Conservation (phyloP, 1,140 invertebrate genomes). For the Ceratoteleas bidentatus region DNA sequence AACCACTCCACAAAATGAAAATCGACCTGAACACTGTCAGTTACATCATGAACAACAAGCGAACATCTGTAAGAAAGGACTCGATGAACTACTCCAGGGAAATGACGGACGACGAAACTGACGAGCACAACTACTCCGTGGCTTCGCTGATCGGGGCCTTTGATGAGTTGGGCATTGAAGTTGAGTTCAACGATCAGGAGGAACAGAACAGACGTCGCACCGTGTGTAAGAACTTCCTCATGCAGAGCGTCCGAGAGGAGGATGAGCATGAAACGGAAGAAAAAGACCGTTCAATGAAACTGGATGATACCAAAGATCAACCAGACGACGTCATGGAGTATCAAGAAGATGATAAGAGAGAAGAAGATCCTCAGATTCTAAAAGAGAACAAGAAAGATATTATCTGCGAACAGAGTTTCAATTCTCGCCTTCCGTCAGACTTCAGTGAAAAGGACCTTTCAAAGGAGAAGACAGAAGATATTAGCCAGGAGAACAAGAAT, state of each 20-base stretch:
- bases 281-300: not conserved
- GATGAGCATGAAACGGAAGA: conserved; percentile 16
- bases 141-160: conserved; percentile 46
- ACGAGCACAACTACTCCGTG: conserved; percentile 25
- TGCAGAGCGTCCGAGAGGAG: conserved; percentile 39
- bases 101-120: conserved; percentile 24
- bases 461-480: not conserved
- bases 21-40: conserved; percentile 20
- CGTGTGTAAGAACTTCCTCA: conserved; percentile 28
- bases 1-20: not conserved
- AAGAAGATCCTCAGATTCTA: too few relatives aligned
- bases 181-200: conserved; percentile 25
- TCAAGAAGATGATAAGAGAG: not conserved
- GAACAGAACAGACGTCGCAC: conserved; percentile 34
- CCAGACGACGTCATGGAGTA: not conserved
- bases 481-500: not conserved
- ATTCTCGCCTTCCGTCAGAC: not conserved
- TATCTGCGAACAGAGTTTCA: conserved; percentile 1
- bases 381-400: too few relatives aligned
- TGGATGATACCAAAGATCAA: conserved; percentile 16
- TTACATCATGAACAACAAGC: conserved; percentile 42
- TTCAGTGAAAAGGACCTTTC: not conserved
- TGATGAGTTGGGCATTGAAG: conserved; percentile 46
- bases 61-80: conserved; percentile 15
- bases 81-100: conserved; percentile 2